Base-by-base conservation (phyloP, 2,113 vertebrate species). In the Plestiodon gilberti region DNA sequence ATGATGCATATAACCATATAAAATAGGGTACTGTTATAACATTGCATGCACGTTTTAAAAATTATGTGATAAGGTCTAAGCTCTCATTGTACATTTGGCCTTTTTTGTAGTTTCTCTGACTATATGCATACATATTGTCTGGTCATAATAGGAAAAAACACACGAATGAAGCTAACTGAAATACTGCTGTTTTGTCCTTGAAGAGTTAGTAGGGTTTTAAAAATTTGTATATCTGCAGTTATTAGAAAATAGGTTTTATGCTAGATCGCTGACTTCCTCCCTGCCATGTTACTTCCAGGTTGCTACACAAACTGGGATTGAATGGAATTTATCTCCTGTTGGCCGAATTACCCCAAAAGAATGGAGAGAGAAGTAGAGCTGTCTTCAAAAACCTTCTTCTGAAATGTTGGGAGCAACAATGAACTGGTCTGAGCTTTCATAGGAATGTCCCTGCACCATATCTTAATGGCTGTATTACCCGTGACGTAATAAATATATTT, bases 311-410 rank as follows among this genome's bases (percentile, higher is more conserved):
- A 95, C 96, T 40, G 97, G 98, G 23, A 94, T 99, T 3, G 89
- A 91, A 69, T 99, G 98, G 98, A 98, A 99, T 91, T 4, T 98
- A 78, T 99, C 98, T 22, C 98, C 99, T 9, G 86, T 99, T 22
- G 97, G 98, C 86, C 98, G 92, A 96, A 2, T 99, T 64, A 96
- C 96, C 83, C 99, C 99, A 30, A 98, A 96, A 73, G 90, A 94
- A 71, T 99, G 98, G 98, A 97, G 89, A 87, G 78, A 96, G 88
- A 88, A 82, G 61, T 6, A 61, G 78, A 59, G 23, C 62, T 55
- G 20, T 52, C 48, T 82, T 79, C 18, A 4, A 35, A 9, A 28
- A 22, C 6, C 80, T 84, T 55, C 79, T 82, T 35, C 81, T 91
- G 13, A 30, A 74, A 64, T 52, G 20, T 80, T 55, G 78, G 87